Conservation (phyloP, 2,888 invertebrate genomes). For the Prenolepis imparis region DNA sequence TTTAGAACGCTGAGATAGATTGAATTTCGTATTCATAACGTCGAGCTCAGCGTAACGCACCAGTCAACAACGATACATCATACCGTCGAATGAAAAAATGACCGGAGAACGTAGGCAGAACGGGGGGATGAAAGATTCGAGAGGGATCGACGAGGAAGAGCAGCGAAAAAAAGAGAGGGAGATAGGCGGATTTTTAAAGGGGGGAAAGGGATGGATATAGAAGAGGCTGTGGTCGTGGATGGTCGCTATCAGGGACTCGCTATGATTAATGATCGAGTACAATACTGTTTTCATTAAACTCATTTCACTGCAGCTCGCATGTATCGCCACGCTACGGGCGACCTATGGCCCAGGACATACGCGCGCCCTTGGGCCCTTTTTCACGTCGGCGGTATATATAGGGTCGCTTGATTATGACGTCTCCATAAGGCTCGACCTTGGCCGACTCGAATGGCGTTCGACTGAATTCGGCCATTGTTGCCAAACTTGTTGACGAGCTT, state of each 20-base stretch:
- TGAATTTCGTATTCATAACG: conserved; percentile 80
- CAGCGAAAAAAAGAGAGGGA: conserved; percentile 58
- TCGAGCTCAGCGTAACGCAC: conserved; percentile 74
- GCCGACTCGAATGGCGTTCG: conserved; percentile 66
- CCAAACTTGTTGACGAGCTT: conserved; percentile 46
- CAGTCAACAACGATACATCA: conserved; percentile 83
- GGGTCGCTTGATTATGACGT: conserved; percentile 82
- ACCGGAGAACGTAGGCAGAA: conserved; percentile 63
- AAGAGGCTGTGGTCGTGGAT: conserved; percentile 78
- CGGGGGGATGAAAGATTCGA: conserved; percentile 65
- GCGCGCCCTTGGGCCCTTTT: conserved; percentile 78
- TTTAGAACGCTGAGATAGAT: conserved; percentile 74
- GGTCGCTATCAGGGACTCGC: conserved; percentile 84
- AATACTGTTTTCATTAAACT: conserved; percentile 86
- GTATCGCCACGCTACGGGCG: conserved; percentile 76
- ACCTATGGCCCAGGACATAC: conserved; percentile 73
- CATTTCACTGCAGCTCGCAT: conserved; percentile 82
- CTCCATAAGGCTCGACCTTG: conserved; percentile 79
- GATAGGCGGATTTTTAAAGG: conserved; percentile 63
- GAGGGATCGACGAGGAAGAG: conserved; percentile 39
- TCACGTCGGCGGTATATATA: conserved; percentile 65
- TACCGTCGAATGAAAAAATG: conserved; percentile 75
- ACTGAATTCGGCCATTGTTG: conserved; percentile 75
- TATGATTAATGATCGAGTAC: conserved; percentile 85
- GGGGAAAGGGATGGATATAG: conserved; percentile 57